Base-by-base conservation (phyloP, 2,888 invertebrate genomes). In the Alentia gelatinosa region DNA sequence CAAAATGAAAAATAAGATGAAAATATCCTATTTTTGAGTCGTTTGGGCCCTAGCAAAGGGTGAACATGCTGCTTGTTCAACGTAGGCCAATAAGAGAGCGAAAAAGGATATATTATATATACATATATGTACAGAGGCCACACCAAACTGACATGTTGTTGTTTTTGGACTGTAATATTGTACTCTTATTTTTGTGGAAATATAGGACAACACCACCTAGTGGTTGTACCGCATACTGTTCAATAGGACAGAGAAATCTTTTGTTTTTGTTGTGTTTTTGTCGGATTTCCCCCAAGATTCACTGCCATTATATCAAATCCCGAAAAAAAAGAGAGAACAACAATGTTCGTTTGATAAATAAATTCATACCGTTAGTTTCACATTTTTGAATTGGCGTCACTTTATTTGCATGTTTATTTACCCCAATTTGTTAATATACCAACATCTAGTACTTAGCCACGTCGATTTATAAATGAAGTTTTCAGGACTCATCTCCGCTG, bases 191-290 rank as follows among this genome's bases (percentile, higher is more conserved):
- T 79, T 74, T 35, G 79, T 79, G 79, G 39, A 79, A 37, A 79
- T 39, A 79, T 39, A 79, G 15, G 39, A 37, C 7, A 33, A 79
- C 0, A 26, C 79, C 79, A 79, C 79, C 33, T 23, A 79, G 39
- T 79, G 79, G 79, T 79, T 79, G 37, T 79, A 79, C 23, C 23
- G 79, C 79, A 79, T 12, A 79, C 79, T 79, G 79, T 79, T 79
- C 79, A 79, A 79, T 19, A 15, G 79, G 79, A 79, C 79, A 79
- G 79, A 79, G 23, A 12, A 63, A 35, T 79, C 12, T 37, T 79
- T 79, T 79, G 35, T 35, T 79, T 39, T 35, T 79, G 79, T 79
- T 79, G 35, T 79, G 79, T 79, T 79, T 47, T 74, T 74, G 74
- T 74, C 39, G 79, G 23, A 74, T 23, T 3, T 79, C 26, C 33